These are phyloP conservation scores for Drosophila teissieri DNA, from an alignment of 1,140 invertebrate genomes.

Conservation along the genomic window DNA sequence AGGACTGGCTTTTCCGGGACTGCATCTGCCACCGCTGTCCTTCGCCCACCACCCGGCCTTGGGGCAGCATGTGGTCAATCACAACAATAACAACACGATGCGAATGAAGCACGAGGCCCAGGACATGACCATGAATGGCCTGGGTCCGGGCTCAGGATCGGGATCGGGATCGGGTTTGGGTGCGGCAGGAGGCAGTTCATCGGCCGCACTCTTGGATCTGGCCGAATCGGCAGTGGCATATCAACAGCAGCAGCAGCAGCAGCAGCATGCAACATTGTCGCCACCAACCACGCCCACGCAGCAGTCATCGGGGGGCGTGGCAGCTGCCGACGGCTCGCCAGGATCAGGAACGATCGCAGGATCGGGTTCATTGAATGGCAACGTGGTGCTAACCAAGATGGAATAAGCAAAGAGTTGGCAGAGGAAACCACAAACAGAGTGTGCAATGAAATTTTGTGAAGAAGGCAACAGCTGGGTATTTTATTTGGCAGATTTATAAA, in stretches of 20 bases:
- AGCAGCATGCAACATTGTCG: conserved; percentile 68
- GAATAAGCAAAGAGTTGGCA: conserved; percentile 34
- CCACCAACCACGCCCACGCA: conserved; percentile 79
- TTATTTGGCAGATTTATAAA: conserved; percentile 20
- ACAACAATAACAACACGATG: conserved; percentile 63
- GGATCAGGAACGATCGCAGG: conserved; percentile 11
- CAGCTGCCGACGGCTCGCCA: conserved; percentile 41
- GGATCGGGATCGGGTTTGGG: not conserved
- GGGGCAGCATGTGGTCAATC: conserved; percentile 47
- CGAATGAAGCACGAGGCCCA: conserved; percentile 79
- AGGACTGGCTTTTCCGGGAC: conserved; percentile 84
- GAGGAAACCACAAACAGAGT: not conserved
- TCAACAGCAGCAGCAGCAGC: conserved; percentile 68
- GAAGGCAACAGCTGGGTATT: not conserved
- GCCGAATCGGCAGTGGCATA: conserved; percentile 73
- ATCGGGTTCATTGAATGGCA: conserved; percentile 45
- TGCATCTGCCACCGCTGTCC: conserved; percentile 86
- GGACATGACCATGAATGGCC: conserved; percentile 83
- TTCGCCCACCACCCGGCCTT: conserved; percentile 72
- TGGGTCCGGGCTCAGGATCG: conserved; percentile 46
- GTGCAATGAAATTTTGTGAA: conserved; percentile 38
- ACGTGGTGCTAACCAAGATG: conserved; percentile 47
- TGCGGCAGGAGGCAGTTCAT: conserved; percentile 30
- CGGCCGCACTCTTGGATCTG: conserved; percentile 65
- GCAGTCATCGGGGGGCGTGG: conserved; percentile 19